Percentiles rank a stretch among this genome's conserved stretches.
These are phyloP conservation scores for Bovichtus diacanthus DNA, from an alignment of 2,797 vertebrate species.

Conservation along the genomic window DNA sequence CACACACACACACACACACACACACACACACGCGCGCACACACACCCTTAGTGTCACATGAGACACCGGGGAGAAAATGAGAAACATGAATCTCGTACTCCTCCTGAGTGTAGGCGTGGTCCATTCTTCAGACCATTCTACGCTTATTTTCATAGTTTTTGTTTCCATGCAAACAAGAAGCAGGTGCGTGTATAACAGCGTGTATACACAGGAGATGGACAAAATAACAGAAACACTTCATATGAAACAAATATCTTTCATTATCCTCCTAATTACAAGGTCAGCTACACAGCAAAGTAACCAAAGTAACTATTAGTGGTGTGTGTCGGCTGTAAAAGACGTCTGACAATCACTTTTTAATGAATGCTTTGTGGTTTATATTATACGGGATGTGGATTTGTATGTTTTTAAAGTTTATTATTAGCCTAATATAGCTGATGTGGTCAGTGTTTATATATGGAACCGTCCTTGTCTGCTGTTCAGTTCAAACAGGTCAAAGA, in stretches of 20 bases:
- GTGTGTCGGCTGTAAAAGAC: constrained; percentile 47
- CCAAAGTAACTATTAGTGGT: constrained; percentile 42
- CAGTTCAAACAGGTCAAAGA: not conserved
- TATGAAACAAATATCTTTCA: constrained; percentile 9
- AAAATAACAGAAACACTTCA: constrained; percentile 20
- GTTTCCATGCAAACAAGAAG: constrained; percentile 1
- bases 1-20: too few species aligned
- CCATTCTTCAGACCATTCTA: too few species aligned
- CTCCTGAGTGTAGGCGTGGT: constrained; percentile 3
- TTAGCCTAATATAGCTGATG: constrained; percentile 17
- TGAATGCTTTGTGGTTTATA: constrained; percentile 12
- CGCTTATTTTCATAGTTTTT: too few species aligned
- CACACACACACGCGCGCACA: too few species aligned
- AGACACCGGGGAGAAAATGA: constrained; percentile 62
- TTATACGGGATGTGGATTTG: constrained; percentile 19
- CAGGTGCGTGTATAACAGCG: not conserved
- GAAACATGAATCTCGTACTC: constrained; percentile 53
- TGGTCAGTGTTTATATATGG: not conserved
- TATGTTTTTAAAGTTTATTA: constrained; percentile 1
- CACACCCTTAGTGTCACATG: constrained; percentile 9
- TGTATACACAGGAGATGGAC: not conserved
- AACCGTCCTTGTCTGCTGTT: not conserved
- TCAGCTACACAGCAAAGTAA: constrained; percentile 14
- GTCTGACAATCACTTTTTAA: constrained; percentile 42
- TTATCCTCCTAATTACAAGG: constrained; percentile 46